phyloP scores from a whole-genome alignment of 1,140 invertebrate genomes.

The Formica exsecta region DNA sequence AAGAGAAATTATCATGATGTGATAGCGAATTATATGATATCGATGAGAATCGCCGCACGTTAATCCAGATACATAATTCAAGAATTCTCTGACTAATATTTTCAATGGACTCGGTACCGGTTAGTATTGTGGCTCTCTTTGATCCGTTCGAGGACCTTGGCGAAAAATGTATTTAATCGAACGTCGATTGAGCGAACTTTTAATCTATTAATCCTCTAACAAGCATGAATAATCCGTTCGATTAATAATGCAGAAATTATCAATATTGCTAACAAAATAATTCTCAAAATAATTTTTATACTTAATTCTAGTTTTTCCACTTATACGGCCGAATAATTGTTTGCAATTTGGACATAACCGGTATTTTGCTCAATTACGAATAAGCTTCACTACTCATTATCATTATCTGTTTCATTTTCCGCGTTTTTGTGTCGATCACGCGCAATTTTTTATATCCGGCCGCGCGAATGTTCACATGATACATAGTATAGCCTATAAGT shows the following conservation, averaged over 20 bases:
- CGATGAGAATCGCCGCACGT: slow-evolving; percentile 33
- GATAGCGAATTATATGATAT: not conserved
- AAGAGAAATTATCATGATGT: not conserved
- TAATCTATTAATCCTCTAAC: not conserved
- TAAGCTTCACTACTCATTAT: not conserved
- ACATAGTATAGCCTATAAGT: not conserved
- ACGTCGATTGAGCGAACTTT: not conserved
- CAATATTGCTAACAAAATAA: no score
- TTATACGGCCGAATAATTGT: no score
- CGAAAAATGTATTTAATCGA: slow-evolving; percentile 1
- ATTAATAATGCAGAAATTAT: no score
- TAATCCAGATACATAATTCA: slow-evolving; percentile 79
- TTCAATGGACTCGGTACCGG: slow-evolving; percentile 51
- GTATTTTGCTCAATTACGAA: not conserved
- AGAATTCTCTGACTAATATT: slow-evolving; percentile 51
- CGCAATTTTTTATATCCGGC: not conserved
- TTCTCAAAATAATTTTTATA: no score
- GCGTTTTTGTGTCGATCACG: not conserved
- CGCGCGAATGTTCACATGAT: not conserved
- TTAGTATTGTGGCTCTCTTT: slow-evolving; percentile 30
- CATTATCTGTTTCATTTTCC: not conserved
- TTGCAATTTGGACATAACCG: not conserved
- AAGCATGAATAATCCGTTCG: no score
- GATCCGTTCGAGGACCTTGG: not conserved
- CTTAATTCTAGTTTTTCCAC: no score